phyloP scores from a whole-genome alignment of 2,797 vertebrate genomes.

The Dendrocincla tyrannina region DNA sequence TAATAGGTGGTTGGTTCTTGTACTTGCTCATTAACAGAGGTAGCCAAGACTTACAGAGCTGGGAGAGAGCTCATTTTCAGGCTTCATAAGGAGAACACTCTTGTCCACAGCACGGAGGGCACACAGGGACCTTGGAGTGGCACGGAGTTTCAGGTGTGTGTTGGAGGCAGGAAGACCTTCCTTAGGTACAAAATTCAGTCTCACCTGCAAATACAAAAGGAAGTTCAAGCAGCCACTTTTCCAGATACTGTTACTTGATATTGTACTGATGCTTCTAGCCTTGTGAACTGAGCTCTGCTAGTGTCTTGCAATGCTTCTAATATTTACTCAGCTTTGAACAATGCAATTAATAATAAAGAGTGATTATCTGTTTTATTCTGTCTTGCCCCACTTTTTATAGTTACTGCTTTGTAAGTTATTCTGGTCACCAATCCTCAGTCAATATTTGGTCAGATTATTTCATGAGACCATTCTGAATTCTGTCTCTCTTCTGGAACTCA shows the following conservation, averaged over 20 bases:
- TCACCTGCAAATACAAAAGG: slow-evolving; percentile 76
- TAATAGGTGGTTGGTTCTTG: background rate
- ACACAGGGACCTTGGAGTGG: slow-evolving; percentile 84
- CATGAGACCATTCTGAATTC: background rate
- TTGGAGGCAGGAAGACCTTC: slow-evolving; percentile 77
- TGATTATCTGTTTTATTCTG: background rate
- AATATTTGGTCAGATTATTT: background rate
- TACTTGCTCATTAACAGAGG: background rate
- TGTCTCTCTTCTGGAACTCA: background rate
- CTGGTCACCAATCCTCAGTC: background rate
- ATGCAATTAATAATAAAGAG: background rate
- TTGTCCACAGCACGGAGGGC: slow-evolving; percentile 87
- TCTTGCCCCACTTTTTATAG: background rate
- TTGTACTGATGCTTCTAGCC: background rate
- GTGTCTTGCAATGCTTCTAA: background rate
- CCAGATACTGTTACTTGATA: background rate
- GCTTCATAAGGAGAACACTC: slow-evolving; percentile 82
- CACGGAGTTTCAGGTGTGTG: slow-evolving; percentile 71
- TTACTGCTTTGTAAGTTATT: background rate
- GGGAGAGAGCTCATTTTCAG: slow-evolving; percentile 78
- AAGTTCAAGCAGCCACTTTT: background rate
- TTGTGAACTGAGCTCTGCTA: background rate
- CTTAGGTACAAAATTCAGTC: slow-evolving; percentile 75
- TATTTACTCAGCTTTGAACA: background rate
- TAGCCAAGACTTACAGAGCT: slow-evolving; percentile 70